Evolutionary conservation across 2,113 vertebrate genomes (phyloP).

Genomic region (Cynopterus brachyotis): DNA sequence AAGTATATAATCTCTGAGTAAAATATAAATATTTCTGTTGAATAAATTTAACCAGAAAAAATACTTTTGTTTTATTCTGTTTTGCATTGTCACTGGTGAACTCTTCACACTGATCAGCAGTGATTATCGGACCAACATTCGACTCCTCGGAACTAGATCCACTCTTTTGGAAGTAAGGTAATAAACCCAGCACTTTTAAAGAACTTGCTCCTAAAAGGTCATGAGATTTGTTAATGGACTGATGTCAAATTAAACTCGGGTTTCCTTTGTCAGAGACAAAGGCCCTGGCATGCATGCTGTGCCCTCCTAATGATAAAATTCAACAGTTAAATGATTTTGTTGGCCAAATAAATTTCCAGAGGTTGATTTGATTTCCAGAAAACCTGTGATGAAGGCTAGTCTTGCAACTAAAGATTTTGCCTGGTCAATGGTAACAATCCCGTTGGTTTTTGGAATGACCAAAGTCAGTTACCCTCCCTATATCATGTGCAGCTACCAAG

Average conservation of each 20-base stretch:
- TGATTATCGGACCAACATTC: not conserved
- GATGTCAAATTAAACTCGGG: not conserved
- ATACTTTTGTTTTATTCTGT: not conserved
- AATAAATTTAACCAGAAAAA: not conserved
- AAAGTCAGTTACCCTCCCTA: not conserved
- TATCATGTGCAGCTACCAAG: not conserved
- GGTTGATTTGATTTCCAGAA: conserved; percentile 40
- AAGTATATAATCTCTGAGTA: not conserved
- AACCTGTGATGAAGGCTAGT: not conserved
- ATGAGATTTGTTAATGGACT: not conserved
- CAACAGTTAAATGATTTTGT: not conserved
- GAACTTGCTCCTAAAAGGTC: not conserved
- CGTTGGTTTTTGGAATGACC: not conserved
- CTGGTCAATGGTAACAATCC: not conserved
- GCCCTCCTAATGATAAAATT: not conserved
- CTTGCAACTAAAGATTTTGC: not conserved
- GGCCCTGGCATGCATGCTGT: fast-evolving
- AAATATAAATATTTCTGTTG: not conserved
- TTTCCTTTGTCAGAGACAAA: not conserved
- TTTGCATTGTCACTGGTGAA: not conserved
- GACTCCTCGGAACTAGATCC: not conserved
- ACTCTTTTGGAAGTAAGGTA: not conserved
- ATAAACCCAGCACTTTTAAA: not conserved
- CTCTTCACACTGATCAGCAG: not conserved
- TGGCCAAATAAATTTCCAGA: conserved; percentile 25